Base-by-base conservation (phyloP, 23 tunicate species). In the Halocynthia aurantium region DNA sequence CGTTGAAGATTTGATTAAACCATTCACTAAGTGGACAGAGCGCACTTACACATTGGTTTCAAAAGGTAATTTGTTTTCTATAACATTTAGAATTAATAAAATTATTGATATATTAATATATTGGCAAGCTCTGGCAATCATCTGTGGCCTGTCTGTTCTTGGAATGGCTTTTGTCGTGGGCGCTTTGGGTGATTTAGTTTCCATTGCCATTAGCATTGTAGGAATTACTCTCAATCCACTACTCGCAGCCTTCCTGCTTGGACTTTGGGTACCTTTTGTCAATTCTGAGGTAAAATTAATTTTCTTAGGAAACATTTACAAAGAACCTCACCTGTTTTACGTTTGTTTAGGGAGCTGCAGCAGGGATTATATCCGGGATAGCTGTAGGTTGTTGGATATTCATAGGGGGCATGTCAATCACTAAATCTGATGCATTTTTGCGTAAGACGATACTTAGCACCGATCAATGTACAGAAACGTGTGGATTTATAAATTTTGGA, bases 1-100 rank as follows among this genome's bases (percentile, higher is more conserved):
- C 7, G 40, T 85, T n/a, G 77, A 81, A 72, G 90, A 85, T 53
- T 51, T 85, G 40, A 57, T 85, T 1, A 85, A 80, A 65, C 90
- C 90, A 6, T 9, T 62, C 52, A 73, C 81, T 53, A 81, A 81
- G 7, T 81, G 84, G 85, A 53, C 70, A 12, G 90, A 85, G 19
- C 62, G 22, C 8, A 81, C 44, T 44, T 85, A 85, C 73, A 81
- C 81, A 40, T 72, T 74, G 73, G 15, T 85, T 61, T 72, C 90
- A 13, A 85, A 69, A 85, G 85, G 90, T 85, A 40, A 0, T 6
- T 72, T 19, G n/a, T n/a, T 9, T 19, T 50, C 5, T n/a, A 12
- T 12, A 67, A 58, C 15, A 58, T 58, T 2, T 13, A 58, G 17
- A 15, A 4, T 13, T 13, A n/a, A 58, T 58, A 58, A 1, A n/a